Evolutionary conservation across 2,888 invertebrate species (phyloP), one percentile per base, ranked within the genome.

Genomic region (Julus scandinavius): DNA sequence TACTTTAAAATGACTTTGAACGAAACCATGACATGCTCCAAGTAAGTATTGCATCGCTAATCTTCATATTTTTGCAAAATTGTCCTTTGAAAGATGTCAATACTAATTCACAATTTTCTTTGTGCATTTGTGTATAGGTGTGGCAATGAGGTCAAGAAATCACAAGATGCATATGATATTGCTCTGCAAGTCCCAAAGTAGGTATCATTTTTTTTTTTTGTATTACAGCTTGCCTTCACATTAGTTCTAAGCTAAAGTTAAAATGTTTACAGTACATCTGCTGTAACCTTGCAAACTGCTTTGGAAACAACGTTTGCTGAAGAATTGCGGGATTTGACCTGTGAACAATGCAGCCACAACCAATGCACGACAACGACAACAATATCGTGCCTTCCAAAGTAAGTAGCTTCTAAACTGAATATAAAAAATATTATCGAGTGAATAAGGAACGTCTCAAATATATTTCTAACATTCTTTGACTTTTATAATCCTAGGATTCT

Each of bases 321-420:
- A 45, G 85, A 85, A 20, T n/a, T 49, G 11, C 85, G 85, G 9
- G 85, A 85, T 11, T 45, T 50, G 0, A n/a, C n/a, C 54, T 87
- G 87, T 38, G 17, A 9, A n/a, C 50, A 58, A 20, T 87, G 87
- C 29, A 29, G 9, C 2, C 54, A 50, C 54, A 54, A 87, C 13
- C 17, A 54, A n/a, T 29, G 87, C 54, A 87, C n/a, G 54, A 20
- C 29, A 1, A 58, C 9, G 40, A 50, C 87, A 40, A 87, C 40
- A 54, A 87, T 87, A 54, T 50, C 15, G 45, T 40, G n/a, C 40
- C 87, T 54, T 87, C 87, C 87, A 87, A 54, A 13, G 87, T 87
- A 54, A 49, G 2, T 87, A 50, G 17, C 9, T 9, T n/a, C n/a
- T 50, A 54, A 87, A 0, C 20, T 29, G 13, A 40, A 85, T 49